These are phyloP conservation scores for Psittacara wagleri DNA, from an alignment of 2,113 vertebrate genomes.

Conservation along the genomic window DNA sequence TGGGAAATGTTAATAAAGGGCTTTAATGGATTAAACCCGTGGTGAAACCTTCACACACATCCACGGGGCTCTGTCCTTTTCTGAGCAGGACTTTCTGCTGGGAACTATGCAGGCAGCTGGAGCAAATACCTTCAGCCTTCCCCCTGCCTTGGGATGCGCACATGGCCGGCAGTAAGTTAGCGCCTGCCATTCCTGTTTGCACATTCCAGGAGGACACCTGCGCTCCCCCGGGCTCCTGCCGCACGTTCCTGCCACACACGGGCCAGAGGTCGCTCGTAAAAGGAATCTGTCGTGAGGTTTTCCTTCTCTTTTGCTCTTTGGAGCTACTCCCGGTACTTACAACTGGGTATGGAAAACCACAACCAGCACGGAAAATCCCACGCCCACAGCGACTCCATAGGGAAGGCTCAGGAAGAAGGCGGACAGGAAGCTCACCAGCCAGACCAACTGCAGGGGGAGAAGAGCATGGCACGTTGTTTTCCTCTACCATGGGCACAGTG, in stretches of 20 bases:
- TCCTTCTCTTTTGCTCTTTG: neutral
- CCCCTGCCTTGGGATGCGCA: constrained; percentile 34
- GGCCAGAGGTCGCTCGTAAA: constrained; percentile 12
- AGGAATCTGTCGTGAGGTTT: neutral
- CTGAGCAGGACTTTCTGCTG: neutral
- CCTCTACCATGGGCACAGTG: rapidly evolving
- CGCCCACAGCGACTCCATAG: constrained; percentile 89
- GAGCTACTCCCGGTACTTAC: constrained; percentile 70
- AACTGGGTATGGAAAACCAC: constrained; percentile 95
- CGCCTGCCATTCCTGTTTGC: constrained; percentile 61
- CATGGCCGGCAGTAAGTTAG: constrained; percentile 14
- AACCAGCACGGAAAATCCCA: constrained; percentile 87
- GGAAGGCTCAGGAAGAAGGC: constrained; percentile 92
- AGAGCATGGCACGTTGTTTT: neutral
- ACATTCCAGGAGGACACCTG: constrained; percentile 59
- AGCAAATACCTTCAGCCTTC: neutral
- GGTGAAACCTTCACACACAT: neutral
- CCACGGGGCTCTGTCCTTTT: neutral
- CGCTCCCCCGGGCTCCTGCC: constrained; percentile 43
- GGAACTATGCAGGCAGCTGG: neutral
- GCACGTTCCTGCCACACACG: neutral
- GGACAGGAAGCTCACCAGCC: constrained; percentile 91
- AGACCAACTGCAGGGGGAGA: constrained; percentile 80
- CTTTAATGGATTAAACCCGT: neutral
- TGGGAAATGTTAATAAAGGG: neutral